Base-by-base conservation (phyloP, 2,113 vertebrate genomes). In the Danionella cerebrum region DNA sequence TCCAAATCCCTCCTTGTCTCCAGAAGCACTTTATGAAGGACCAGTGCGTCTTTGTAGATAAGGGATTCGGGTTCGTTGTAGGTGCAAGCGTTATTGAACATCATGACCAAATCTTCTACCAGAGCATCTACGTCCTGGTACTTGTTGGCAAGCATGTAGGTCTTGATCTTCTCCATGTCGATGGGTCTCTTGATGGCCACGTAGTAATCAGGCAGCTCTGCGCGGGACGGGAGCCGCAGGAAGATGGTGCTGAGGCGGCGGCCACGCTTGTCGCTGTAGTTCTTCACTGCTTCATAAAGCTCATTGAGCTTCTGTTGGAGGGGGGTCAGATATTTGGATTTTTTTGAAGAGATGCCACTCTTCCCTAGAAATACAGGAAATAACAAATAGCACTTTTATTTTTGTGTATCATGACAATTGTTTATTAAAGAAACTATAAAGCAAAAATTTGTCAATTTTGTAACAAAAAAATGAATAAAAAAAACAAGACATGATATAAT, bases 41-140 rank as follows among this genome's bases (percentile, higher is more conserved):
- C 85, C 57, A 99, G 85, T 2, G 96, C 96, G 51, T 99, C 96
- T 68, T 96, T 96, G 79, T 99, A 99, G 80, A 99, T 99, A 72
- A 99, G 85, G 38, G 96, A 99, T 73, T 97, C 94, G 0, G 96
- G 96, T 70, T 99, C 96, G 0, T 99, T 99, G 71, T 99, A 99
- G 0, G 96, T 99, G 72, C 96, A 99, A 2, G 96, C 96, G 0
- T 99, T 99, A 80, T 99, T 98, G 86, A 99, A 99, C 96, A 99
- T 99, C 80, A 97, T 92, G 63, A 97, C 96, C 12, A 98, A 90
- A 86, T 99, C 96, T 69, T 99, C 96, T 52, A 97, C 95, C 86
- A 99, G 91, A 5, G 94, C 94, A 55, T 99, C 96, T 10, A 98
- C 92, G 55, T 99, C 96, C 84, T 98, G 96, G 84, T 97, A 99